Conservation (phyloP, 1,140 invertebrate genomes). For the Leptinotarsa defecta region DNA sequence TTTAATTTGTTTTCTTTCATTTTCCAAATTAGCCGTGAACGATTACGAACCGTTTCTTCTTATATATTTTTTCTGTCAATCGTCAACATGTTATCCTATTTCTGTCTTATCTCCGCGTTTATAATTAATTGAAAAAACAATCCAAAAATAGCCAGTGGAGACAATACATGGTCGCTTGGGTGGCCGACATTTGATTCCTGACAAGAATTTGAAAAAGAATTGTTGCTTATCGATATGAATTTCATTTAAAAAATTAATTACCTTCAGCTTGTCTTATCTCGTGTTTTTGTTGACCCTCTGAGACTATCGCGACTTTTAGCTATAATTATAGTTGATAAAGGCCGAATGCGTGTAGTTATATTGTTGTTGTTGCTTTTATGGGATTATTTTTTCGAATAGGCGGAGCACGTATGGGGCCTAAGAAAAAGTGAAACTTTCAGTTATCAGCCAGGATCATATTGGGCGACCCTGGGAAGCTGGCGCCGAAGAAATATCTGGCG, state of each 20-base stretch:
- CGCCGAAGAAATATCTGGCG: no score
- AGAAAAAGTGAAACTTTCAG: background rate
- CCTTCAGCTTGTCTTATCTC: background rate
- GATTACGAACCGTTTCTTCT: no score
- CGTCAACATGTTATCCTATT: background rate
- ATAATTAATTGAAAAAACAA: slow-evolving; percentile 9
- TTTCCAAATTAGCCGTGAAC: no score
- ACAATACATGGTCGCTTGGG: slow-evolving; percentile 13
- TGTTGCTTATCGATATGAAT: background rate
- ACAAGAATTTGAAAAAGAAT: background rate
- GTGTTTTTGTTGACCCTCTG: slow-evolving; percentile 15
- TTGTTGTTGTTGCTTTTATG: slow-evolving; percentile 9
- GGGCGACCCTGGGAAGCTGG: no score
- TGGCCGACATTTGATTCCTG: background rate
- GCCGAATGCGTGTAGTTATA: background rate
- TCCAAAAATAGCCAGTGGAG: background rate
- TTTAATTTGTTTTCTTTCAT: no score
- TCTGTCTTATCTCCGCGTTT: background rate
- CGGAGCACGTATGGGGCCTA: background rate
- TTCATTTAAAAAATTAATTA: slow-evolving; percentile 21
- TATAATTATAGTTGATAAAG: slow-evolving; percentile 12
- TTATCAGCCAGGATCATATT: no score
- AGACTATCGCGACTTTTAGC: background rate
- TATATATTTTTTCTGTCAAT: no score
- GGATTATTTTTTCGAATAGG: background rate